phyloP scores from a whole-genome alignment of 1,140 invertebrate species.

The Pissodes strobi region DNA sequence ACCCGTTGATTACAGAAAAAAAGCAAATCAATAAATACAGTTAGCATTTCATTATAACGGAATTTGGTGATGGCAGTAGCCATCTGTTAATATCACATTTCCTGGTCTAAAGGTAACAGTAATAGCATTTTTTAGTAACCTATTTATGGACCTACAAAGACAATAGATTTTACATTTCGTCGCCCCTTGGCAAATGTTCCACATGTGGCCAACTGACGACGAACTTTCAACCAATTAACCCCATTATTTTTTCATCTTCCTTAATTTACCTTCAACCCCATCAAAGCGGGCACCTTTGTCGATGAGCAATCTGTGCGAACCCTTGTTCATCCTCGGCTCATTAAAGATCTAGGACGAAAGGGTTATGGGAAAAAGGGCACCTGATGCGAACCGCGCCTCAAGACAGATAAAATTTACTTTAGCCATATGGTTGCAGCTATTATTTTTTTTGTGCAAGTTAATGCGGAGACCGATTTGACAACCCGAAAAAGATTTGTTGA shows the following conservation, averaged over 20 bases:
- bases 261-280: constrained; percentile 33
- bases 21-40: too few species aligned
- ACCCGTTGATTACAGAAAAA: too few species aligned
- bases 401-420: constrained; percentile 21
- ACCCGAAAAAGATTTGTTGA: not conserved
- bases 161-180: constrained; percentile 17
- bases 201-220: constrained; percentile 10
- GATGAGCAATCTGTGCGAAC: constrained; percentile 37
- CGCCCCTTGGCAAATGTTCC: constrained; percentile 5
- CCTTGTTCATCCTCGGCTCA: constrained; percentile 31
- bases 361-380: constrained; percentile 37
- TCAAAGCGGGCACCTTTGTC: constrained; percentile 30
- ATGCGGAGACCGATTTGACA: not conserved
- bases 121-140: too few species aligned
- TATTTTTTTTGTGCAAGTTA: not conserved
- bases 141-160: constrained; percentile 13
- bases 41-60: too few species aligned
- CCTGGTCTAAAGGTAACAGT: constrained; percentile 7
- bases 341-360: constrained; percentile 36
- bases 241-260: constrained; percentile 36
- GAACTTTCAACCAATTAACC: constrained; percentile 34
- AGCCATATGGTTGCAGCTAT: too few species aligned
- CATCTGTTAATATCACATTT: constrained; percentile 15
- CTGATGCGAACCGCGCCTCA: constrained; percentile 27
- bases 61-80: constrained; percentile 1